Percentiles rank a stretch among this genome's conserved stretches.
Conservation (phyloP, 2,113 vertebrate species). For the Chunga burmeisteri region DNA sequence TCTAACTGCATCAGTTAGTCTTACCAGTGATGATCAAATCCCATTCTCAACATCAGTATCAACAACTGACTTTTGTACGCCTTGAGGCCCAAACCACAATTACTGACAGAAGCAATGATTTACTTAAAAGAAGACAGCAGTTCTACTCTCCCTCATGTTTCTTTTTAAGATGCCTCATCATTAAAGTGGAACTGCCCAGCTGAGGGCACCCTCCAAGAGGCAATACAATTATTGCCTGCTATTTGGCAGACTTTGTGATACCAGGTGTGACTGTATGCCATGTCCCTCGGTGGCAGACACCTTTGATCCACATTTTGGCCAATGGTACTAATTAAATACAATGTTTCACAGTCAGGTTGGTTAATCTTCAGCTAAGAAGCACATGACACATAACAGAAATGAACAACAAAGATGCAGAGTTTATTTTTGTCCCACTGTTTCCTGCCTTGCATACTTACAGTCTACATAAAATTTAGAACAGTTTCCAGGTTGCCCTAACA, state of each 20-base stretch:
- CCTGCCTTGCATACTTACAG: neutral
- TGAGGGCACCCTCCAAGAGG: neutral
- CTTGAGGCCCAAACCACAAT: neutral
- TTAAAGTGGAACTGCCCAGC: neutral
- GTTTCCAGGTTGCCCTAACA: neutral
- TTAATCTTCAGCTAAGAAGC: neutral
- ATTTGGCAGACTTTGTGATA: neutral
- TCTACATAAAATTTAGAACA: neutral
- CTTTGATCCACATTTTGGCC: neutral
- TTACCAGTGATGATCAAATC: neutral
- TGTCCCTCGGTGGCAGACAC: neutral
- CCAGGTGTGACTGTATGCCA: neutral
- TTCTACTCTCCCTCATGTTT: neutral
- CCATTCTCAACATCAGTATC: neutral
- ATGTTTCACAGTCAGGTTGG: neutral
- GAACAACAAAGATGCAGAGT: neutral
- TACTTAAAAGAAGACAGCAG: neutral
- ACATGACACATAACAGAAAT: neutral
- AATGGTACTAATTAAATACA: neutral
- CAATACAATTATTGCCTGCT: neutral
- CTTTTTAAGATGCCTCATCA: neutral
- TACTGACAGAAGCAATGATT: neutral
- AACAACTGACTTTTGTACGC: neutral
- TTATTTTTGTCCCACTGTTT: neutral
- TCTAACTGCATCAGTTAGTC: neutral